Evolutionary conservation across 2,113 vertebrate genomes (phyloP).

Genomic region (Prunella fulvescens): DNA sequence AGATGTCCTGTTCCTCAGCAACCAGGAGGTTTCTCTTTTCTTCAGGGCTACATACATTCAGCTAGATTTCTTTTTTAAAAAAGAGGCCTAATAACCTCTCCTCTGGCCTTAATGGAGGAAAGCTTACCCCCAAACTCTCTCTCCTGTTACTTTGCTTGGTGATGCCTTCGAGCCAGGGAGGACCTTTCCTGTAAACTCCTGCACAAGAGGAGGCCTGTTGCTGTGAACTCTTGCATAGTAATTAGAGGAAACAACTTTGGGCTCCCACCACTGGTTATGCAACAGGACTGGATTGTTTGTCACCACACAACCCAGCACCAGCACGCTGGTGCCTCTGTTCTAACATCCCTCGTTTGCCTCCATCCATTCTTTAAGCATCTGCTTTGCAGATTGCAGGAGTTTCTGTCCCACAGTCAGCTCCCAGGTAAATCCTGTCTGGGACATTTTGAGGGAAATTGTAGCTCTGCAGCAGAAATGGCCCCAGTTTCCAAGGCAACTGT

Average conservation of each 20-base stretch:
- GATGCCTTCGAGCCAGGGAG: neutral
- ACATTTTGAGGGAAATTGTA: neutral
- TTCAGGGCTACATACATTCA: neutral
- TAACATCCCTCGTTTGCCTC: neutral
- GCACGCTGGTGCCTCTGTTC: neutral
- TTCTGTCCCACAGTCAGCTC: neutral
- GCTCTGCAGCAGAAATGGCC: neutral
- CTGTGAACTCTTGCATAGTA: conserved; percentile 40
- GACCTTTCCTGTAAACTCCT: neutral
- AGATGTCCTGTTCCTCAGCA: neutral
- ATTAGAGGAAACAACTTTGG: conserved; percentile 44
- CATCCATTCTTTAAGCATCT: neutral
- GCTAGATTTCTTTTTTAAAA: neutral
- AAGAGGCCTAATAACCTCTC: neutral
- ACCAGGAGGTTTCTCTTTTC: neutral
- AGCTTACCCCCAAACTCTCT: neutral
- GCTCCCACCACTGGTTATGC: conserved; percentile 4
- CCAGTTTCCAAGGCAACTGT: conserved; percentile 49
- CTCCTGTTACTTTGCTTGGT: neutral
- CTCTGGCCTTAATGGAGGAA: neutral
- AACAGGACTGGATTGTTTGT: conserved; percentile 15
- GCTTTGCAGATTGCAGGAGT: neutral
- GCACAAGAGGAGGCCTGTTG: conserved; percentile 37
- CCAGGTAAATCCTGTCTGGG: conserved; percentile 33
- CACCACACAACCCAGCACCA: neutral